Evolutionary conservation across 1,140 invertebrate genomes (phyloP).

Genomic region (Vanessa tameamea): DNA sequence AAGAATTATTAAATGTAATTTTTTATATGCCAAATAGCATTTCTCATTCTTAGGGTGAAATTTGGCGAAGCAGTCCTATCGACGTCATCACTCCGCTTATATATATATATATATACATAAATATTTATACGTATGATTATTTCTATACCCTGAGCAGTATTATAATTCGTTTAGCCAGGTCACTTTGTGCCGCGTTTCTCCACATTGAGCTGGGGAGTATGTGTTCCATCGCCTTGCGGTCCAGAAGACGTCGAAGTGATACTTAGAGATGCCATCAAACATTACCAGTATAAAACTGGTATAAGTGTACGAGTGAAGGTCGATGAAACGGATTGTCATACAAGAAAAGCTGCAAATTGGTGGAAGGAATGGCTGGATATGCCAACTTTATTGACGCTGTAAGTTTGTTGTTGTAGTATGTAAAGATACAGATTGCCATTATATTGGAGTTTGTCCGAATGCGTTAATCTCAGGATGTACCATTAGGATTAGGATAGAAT

Average conservation of each 20-base stretch:
- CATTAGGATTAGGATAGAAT: too few relatives aligned
- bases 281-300: constrained; percentile 82
- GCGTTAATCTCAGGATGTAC: too few relatives aligned
- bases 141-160: constrained; percentile 45
- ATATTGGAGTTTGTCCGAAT: not conserved
- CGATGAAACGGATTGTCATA: constrained; percentile 82
- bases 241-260: constrained; percentile 82
- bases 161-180: constrained; percentile 82
- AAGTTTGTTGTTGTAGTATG: constrained; percentile 38
- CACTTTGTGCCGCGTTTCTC: constrained; percentile 86
- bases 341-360: constrained; percentile 70
- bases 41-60: too few relatives aligned
- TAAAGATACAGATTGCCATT: too few relatives aligned
- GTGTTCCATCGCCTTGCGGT: constrained; percentile 84
- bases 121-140: not conserved
- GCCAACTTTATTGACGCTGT: constrained; percentile 75
- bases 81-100: too few relatives aligned
- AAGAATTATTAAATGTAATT: too few relatives aligned
- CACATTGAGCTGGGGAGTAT: constrained; percentile 85
- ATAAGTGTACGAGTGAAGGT: constrained; percentile 82
- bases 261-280: constrained; percentile 80
- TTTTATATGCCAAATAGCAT: too few relatives aligned
- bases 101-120: too few relatives aligned
- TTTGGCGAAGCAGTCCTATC: too few relatives aligned
- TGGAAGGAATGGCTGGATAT: constrained; percentile 74